phyloP scores from a whole-genome alignment of 2,888 invertebrate species.

The Caenorhabditis afra region DNA sequence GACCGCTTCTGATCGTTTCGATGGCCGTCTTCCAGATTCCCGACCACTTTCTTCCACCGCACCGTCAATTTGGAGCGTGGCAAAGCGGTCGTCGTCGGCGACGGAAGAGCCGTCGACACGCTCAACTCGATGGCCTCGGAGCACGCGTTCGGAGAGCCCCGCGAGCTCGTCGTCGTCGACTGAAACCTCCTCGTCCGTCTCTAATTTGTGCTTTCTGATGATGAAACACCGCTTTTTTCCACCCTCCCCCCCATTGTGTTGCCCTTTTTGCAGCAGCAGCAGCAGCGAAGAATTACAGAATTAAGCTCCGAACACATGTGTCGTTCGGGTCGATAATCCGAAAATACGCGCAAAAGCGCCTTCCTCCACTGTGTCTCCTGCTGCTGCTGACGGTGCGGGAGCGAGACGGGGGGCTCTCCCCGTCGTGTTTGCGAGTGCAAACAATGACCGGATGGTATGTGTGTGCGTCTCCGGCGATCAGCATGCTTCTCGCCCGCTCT shows the following conservation, averaged over 20 bases:
- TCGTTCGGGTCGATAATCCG: constrained; percentile 57
- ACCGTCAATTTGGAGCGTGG: constrained; percentile 52
- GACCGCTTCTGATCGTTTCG: not conserved
- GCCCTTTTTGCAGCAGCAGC: constrained; percentile 31
- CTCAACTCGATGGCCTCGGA: constrained; percentile 54
- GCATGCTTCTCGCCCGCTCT: constrained; percentile 46
- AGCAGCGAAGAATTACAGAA: constrained; percentile 36
- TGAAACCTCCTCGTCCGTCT: not conserved
- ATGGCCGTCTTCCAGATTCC: constrained; percentile 23
- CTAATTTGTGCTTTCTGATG: not conserved
- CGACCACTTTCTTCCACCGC: constrained; percentile 45
- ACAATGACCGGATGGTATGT: constrained; percentile 57
- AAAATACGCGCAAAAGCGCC: constrained; percentile 54
- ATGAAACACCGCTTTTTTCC: not conserved
- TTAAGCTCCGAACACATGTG: constrained; percentile 59
- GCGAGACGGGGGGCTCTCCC: constrained; percentile 23
- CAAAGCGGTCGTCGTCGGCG: constrained; percentile 44
- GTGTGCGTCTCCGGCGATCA: constrained; percentile 49
- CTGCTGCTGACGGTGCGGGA: not conserved
- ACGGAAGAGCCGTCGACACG: constrained; percentile 58
- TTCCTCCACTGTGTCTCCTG: constrained; percentile 22
- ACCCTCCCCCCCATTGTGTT: no score
- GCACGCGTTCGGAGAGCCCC: constrained; percentile 46
- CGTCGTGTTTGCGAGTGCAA: constrained; percentile 49
- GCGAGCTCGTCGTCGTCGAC: constrained; percentile 47